Percentiles rank a stretch among this genome's conserved stretches.
Conservation (phyloP, 1,140 invertebrate species). For the Microplitis demolitor region DNA sequence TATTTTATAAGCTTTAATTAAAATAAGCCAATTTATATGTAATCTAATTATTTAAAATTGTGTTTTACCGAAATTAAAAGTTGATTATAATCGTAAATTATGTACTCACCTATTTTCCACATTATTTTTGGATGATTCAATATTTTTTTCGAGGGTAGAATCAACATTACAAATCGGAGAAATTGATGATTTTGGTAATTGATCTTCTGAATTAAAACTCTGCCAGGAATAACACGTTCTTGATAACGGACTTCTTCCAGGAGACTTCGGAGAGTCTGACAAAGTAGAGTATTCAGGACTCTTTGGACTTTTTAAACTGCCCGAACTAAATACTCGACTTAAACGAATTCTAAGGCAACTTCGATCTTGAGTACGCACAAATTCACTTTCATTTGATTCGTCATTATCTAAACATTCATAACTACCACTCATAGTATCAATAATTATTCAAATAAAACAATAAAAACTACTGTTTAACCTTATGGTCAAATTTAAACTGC, state of each 20-base stretch:
- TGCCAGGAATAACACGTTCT: constrained; percentile 39
- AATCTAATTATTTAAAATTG: too few relatives aligned
- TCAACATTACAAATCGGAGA: background rate
- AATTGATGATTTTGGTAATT: constrained; percentile 12
- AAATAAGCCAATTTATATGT: too few relatives aligned
- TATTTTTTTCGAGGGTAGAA: background rate
- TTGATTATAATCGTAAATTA: background rate
- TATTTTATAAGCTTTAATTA: too few relatives aligned
- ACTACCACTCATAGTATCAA: constrained; percentile 24
- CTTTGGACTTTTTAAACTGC: constrained; percentile 28
- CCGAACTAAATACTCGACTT: constrained; percentile 33
- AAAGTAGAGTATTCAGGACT: constrained; percentile 23
- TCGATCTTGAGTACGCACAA: constrained; percentile 18
- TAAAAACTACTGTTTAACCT: background rate
- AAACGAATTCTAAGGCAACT: constrained; percentile 35
- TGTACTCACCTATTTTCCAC: background rate
- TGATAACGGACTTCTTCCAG: constrained; percentile 17
- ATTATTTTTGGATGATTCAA: background rate
- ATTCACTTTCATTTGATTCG: background rate
- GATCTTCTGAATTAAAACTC: constrained; percentile 7
- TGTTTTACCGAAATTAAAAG: background rate
- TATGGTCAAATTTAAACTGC: background rate
- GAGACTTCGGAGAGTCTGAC: constrained; percentile 30
- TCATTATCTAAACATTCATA: constrained; percentile 24
- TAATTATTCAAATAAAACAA: background rate